phyloP scores from a whole-genome alignment of 2,888 invertebrate species.

The Clusia tigrina region DNA sequence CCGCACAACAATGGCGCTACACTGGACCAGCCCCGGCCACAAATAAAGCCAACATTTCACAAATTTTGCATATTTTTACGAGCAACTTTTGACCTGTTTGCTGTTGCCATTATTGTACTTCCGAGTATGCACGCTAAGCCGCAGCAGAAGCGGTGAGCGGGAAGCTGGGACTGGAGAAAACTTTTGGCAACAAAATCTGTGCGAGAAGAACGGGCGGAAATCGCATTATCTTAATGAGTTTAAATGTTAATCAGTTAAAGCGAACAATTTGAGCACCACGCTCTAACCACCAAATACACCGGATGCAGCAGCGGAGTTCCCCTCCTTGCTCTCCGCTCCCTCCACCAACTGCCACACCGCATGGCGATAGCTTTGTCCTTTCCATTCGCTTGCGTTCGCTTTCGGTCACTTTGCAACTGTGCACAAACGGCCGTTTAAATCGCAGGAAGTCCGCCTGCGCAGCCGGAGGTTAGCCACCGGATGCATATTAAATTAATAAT shows the following conservation, averaged over 20 bases:
- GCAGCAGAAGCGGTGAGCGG: background rate
- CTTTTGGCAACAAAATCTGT: background rate
- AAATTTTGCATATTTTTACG: background rate
- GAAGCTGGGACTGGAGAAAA: background rate
- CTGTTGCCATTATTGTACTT: too few relatives aligned
- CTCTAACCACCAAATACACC: background rate
- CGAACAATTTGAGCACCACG: conserved; percentile 10
- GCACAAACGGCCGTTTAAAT: background rate
- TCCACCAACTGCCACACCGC: too few relatives aligned
- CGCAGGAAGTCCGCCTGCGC: background rate
- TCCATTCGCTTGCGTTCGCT: background rate
- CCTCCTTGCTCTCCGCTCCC: background rate
- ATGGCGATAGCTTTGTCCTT: too few relatives aligned
- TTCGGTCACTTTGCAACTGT: background rate
- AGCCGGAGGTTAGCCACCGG: conserved; percentile 30
- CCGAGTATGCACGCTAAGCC: too few relatives aligned
- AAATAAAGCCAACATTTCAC: background rate
- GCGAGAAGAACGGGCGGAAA: too few relatives aligned
- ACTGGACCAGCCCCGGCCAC: too few relatives aligned
- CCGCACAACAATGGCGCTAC: too few relatives aligned
- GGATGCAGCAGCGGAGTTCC: background rate
- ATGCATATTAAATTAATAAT: conserved; percentile 58
- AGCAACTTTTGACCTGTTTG: background rate
- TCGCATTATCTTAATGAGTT: conserved; percentile 62
- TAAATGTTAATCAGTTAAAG: conserved; percentile 51